phyloP scores from a whole-genome alignment of 2,888 invertebrate genomes.

The Ochropleura leucogaster region DNA sequence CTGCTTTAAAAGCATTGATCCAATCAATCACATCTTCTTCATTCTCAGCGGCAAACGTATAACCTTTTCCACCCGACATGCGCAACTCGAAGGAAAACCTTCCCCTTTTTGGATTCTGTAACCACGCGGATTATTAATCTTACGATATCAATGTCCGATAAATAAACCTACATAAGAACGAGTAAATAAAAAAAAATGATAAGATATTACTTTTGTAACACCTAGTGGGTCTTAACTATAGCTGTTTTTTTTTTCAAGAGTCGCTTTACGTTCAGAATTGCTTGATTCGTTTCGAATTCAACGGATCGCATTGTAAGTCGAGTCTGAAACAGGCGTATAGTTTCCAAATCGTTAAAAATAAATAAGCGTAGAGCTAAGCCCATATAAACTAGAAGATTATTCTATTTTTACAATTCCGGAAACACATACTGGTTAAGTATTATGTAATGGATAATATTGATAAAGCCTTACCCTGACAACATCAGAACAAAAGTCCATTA shows the following conservation, averaged over 20 bases:
- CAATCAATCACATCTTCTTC: constrained; percentile 96
- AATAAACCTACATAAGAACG: not conserved
- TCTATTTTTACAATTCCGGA: not conserved
- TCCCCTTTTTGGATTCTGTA: constrained; percentile 95
- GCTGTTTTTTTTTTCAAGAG: not conserved
- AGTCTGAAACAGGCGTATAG: not conserved
- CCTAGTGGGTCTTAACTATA: not conserved
- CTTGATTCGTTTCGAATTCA: not conserved
- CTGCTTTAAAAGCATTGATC: constrained; percentile 95
- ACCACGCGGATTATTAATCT: constrained; percentile 15
- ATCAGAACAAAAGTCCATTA: constrained; percentile 98
- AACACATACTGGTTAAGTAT: not conserved
- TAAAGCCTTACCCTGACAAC: constrained; percentile 93
- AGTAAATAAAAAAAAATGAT: not conserved
- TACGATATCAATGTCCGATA: not conserved
- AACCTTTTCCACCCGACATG: constrained; percentile 97
- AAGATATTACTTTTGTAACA: not conserved
- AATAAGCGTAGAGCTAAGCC: not conserved
- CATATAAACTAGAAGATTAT: not conserved
- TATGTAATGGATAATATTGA: not conserved
- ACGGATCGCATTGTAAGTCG: not conserved
- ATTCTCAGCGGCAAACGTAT: constrained; percentile 96
- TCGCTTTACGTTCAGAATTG: not conserved
- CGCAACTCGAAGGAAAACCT: constrained; percentile 96
- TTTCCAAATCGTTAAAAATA: not conserved